A percentile compares a stretch with the other conserved stretches of the same genome.
Evolutionary conservation across 2,797 vertebrate species (phyloP).

Genomic region (Esox masquinongy): DNA sequence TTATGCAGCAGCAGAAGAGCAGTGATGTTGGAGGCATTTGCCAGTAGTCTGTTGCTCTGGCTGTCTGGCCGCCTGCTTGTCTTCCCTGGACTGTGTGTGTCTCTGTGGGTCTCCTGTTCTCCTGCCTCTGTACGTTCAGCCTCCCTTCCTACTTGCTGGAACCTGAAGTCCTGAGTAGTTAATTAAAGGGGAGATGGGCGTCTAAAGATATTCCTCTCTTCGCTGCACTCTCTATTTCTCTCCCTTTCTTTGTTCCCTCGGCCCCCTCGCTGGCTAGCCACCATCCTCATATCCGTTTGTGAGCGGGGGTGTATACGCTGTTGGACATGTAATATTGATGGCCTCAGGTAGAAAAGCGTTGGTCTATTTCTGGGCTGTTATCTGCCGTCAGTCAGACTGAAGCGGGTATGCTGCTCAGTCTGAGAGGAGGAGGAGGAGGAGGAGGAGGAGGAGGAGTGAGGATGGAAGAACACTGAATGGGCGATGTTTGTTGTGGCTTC

Average conservation of each 20-base stretch:
- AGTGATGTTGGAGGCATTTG: not conserved
- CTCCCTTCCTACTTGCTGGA: not conserved
- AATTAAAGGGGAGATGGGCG: no score
- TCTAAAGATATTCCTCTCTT: not conserved
- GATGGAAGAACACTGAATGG: not conserved
- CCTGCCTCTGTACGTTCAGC: not conserved
- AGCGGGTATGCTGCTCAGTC: slow-evolving; percentile 7
- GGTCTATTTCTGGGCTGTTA: slow-evolving; percentile 43
- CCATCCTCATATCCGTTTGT: slow-evolving; percentile 17
- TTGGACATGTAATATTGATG: slow-evolving; percentile 53
- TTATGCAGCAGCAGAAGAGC: no score
- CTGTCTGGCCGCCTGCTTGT: not conserved
- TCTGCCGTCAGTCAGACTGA: slow-evolving; percentile 31
- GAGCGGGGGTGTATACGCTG: slow-evolving; percentile 36
- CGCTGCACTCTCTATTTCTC: not conserved
- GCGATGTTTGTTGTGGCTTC: not conserved
- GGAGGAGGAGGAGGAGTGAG: no score
- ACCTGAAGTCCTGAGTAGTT: slow-evolving; percentile 9
- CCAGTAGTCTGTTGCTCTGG: not conserved
- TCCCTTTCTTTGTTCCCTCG: slow-evolving; percentile 10
- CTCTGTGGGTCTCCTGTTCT: not conserved
- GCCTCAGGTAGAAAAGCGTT: slow-evolving; percentile 29
- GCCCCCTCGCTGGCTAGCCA: not conserved
- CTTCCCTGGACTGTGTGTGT: not conserved
- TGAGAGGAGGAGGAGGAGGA: not conserved